phyloP scores from a whole-genome alignment of 2,113 vertebrate species.

The Prionailurus viverrinus region DNA sequence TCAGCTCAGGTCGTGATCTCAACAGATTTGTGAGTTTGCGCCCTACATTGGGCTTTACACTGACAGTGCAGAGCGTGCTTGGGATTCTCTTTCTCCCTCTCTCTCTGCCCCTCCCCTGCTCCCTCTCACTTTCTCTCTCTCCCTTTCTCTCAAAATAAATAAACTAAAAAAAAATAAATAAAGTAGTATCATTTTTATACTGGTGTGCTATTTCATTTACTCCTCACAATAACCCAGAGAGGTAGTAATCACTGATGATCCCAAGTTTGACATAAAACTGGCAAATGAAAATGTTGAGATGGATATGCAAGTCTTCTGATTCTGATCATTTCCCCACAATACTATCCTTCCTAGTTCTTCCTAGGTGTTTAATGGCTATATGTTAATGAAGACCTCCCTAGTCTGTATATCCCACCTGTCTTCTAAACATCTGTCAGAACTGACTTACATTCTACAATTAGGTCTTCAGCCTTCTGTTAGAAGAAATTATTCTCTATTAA shows the following conservation, averaged over 20 bases:
- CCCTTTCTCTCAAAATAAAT: too few species aligned
- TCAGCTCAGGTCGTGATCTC: too few species aligned
- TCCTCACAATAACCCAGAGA: not conserved
- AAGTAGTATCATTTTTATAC: not conserved
- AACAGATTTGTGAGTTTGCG: too few species aligned
- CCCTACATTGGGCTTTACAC: too few species aligned
- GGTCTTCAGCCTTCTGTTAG: not conserved
- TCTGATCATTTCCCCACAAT: not conserved
- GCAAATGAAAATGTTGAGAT: not conserved
- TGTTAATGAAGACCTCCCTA: not conserved
- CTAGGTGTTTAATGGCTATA: not conserved
- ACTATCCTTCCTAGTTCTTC: not conserved
- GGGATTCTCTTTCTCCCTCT: too few species aligned
- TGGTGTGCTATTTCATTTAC: not conserved
- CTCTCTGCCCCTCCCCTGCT: too few species aligned
- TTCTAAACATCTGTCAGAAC: not conserved
- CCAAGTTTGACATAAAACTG: not conserved
- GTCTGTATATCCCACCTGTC: not conserved
- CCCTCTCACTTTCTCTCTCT: too few species aligned
- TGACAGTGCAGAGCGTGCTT: too few species aligned
- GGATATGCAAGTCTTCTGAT: not conserved
- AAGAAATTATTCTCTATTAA: not conserved
- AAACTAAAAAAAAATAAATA: too few species aligned
- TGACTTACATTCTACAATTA: not conserved
- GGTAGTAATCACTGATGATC: not conserved